Evolutionary conservation across 2,888 invertebrate genomes (phyloP).

Genomic region (Anorthoa munda): DNA sequence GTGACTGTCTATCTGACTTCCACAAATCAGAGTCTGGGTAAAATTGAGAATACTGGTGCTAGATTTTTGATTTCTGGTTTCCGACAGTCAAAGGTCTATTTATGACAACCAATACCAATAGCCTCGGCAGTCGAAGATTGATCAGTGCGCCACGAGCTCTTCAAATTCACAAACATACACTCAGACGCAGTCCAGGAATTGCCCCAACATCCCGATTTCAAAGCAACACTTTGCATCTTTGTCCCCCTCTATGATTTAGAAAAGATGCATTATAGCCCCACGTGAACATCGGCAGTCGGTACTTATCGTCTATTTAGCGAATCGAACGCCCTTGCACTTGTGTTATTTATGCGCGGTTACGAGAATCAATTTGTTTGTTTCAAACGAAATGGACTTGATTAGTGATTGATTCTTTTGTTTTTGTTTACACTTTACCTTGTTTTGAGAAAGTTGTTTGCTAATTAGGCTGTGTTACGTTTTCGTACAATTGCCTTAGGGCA

Average conservation of each 20-base stretch:
- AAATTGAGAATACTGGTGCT: too few species aligned
- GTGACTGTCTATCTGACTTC: too few species aligned
- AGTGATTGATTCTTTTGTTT: slow-evolving; percentile 50
- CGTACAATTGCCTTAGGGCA: neutral
- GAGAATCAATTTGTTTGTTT: slow-evolving; percentile 44
- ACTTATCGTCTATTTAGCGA: slow-evolving; percentile 81
- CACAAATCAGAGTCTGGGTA: too few species aligned
- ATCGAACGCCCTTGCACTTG: slow-evolving; percentile 81
- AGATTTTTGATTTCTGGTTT: too few species aligned
- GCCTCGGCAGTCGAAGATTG: too few species aligned
- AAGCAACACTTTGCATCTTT: slow-evolving; percentile 69
- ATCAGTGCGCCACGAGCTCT: too few species aligned
- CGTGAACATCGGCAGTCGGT: slow-evolving; percentile 67
- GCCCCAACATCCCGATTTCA: slow-evolving; percentile 36
- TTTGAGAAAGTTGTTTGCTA: slow-evolving; percentile 16
- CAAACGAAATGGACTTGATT: slow-evolving; percentile 46
- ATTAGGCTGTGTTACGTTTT: slow-evolving; percentile 15
- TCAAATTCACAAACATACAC: slow-evolving; percentile 4
- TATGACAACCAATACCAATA: too few species aligned
- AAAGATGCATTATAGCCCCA: slow-evolving; percentile 61
- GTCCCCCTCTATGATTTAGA: slow-evolving; percentile 68
- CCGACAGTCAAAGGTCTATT: too few species aligned
- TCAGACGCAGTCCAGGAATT: slow-evolving; percentile 40
- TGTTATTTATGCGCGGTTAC: slow-evolving; percentile 58
- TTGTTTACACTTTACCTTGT: slow-evolving; percentile 47